Evolutionary conservation across 2,888 invertebrate species (phyloP).

Genomic region (Euzetes globulus): DNA sequence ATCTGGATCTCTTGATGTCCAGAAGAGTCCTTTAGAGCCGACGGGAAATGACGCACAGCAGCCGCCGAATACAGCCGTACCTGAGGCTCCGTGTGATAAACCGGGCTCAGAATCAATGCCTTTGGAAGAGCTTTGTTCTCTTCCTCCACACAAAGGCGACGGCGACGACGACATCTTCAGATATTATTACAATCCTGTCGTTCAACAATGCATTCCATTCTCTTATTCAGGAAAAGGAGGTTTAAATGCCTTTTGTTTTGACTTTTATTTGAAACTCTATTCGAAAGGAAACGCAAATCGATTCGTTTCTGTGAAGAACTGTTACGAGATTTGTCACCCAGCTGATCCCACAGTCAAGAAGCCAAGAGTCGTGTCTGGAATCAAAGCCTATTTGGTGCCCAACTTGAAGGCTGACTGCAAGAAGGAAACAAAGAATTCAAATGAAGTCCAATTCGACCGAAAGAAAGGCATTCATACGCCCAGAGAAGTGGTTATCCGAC

Average conservation of each 20-base stretch:
- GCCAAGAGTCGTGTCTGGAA: neutral
- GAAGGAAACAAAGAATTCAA: no score
- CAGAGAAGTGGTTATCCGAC: neutral
- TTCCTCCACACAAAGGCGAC: neutral
- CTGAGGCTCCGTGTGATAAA: neutral
- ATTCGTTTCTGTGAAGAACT: constrained; percentile 9
- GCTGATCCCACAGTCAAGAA: neutral
- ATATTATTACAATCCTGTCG: neutral
- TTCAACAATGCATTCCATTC: neutral
- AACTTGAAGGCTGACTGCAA: neutral
- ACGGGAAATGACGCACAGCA: no score
- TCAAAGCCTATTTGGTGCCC: neutral
- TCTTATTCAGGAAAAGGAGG: neutral
- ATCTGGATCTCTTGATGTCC: no score
- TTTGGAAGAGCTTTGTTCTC: neutral
- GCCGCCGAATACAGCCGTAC: no score
- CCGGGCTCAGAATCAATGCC: neutral
- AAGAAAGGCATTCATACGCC: neutral
- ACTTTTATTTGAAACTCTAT: no score
- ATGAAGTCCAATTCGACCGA: no score
- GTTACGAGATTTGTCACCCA: constrained; percentile 18
- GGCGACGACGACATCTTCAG: neutral
- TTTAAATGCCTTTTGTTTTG: no score
- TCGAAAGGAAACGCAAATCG: constrained; percentile 11
- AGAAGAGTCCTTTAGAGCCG: no score